Base-by-base conservation (phyloP, 2,113 vertebrate genomes). In the Thoracochromis brauschi region DNA sequence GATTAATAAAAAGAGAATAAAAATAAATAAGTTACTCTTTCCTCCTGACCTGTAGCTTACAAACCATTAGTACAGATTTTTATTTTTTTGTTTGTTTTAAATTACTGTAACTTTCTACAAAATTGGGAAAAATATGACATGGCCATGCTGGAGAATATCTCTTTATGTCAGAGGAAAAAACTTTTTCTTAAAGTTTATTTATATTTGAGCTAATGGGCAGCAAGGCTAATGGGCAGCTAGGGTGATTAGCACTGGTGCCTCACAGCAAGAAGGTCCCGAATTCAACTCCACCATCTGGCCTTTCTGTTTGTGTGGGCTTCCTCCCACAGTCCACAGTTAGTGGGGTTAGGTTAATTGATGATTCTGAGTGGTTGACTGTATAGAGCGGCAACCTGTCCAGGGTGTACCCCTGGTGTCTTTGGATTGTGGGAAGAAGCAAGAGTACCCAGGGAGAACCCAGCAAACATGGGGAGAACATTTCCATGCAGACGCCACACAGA, bases 121-220 rank as follows among this genome's bases (percentile, higher is more conserved):
- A 68, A 24, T 40, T 38, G 38, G 19, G 33, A 26, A 42, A 42
- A 40, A 71, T 40, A 42, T 16, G 35, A 9, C 3, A 14, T 2
- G 0, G 8, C 38, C 65, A 24, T 71, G 12, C 65, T 71, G 65
- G 38, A 71, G 12, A 24, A 26, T 78, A 31, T 9, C 13, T 45
- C 2, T 26, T 42, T 10, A 29, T 17, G 68, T 6, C 40, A 45
- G 8, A 73, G 8, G 21, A 75, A 3, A 3, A 47, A 1, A 0
- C 0, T 1, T 12, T 78, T 78, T 1, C 6, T 31, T 12, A 78
- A 49, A 78, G 29, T 12, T 57, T 4, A 73, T 82, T 87, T 31
- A 26, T 42, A 79, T 45, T 47, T 80, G 6, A 45, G 55, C 31
- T 65, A 63, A 63, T 47, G 60, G 33, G 19, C 2, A 65, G 60